phyloP scores from a whole-genome alignment of 23 tunicate genomes.

The Ciona savignyi region DNA sequence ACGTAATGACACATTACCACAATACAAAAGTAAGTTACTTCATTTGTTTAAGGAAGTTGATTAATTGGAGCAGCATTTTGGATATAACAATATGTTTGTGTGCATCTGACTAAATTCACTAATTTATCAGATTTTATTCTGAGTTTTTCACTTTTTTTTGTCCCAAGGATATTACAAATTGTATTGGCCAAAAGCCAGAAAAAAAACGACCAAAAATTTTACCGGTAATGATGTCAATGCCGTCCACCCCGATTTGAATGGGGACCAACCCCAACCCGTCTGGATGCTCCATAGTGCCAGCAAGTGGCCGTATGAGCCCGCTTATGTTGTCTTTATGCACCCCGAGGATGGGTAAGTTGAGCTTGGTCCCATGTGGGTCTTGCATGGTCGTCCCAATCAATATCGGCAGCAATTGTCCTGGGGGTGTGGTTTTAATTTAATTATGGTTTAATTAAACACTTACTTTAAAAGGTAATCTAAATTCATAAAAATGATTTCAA shows the following conservation, averaged over 20 bases:
- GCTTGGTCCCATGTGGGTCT: conserved; percentile 57
- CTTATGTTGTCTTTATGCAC: conserved; percentile 64
- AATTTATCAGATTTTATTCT: neutral
- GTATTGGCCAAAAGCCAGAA: neutral
- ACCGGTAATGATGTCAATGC: conserved; percentile 73
- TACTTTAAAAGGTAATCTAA: neutral
- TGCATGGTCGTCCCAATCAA: conserved; percentile 74
- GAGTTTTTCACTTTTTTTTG: neutral
- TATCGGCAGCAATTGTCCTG: conserved; percentile 88
- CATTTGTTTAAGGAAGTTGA: too few species aligned
- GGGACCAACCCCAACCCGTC: conserved; percentile 60
- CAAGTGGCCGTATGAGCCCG: conserved; percentile 62
- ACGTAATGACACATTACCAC: too few species aligned
- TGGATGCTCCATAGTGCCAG: conserved; percentile 87
- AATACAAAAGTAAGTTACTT: too few species aligned
- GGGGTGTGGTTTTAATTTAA: neutral
- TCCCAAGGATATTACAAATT: too few species aligned
- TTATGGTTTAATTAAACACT: neutral
- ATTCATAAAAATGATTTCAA: neutral
- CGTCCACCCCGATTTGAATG: conserved; percentile 61
- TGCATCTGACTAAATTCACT: neutral
- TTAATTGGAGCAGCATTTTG: too few species aligned
- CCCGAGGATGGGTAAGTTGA: conserved; percentile 61
- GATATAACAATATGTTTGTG: neutral
- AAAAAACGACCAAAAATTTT: neutral